Evolutionary conservation across 1,140 invertebrate genomes (phyloP).

Genomic region (Plectus sambesii): DNA sequence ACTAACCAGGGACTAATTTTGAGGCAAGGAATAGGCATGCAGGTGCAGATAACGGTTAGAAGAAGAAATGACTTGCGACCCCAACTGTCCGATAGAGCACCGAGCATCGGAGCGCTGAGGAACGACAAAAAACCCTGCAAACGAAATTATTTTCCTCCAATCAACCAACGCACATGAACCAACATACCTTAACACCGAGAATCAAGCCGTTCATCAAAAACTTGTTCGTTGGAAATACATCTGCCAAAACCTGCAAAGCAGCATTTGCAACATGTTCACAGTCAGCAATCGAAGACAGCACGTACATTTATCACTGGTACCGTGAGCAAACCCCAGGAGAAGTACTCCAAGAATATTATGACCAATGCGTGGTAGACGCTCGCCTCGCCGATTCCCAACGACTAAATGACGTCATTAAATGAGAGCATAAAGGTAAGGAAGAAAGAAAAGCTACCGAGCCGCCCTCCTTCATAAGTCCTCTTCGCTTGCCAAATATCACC

Average conservation of each 20-base stretch:
- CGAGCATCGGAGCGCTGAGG: constrained; percentile 86
- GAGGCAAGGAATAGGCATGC: constrained; percentile 95
- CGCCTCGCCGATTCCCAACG: constrained; percentile 66
- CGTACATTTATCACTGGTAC: constrained; percentile 91
- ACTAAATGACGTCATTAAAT: no score
- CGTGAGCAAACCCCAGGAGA: constrained; percentile 94
- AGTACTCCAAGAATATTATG: constrained; percentile 98
- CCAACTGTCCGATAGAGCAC: constrained; percentile 92
- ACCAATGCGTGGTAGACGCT: constrained; percentile 93
- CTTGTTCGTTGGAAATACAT: constrained; percentile 95
- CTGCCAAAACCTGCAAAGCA: constrained; percentile 65
- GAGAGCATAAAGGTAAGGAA: no score
- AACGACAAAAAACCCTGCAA: constrained; percentile 84
- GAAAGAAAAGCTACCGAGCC: no score
- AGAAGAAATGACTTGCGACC: constrained; percentile 94
- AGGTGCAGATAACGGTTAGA: constrained; percentile 97
- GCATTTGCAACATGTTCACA: constrained; percentile 14
- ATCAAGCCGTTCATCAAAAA: constrained; percentile 99
- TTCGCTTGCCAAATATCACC: no score
- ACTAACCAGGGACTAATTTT: constrained; percentile 86
- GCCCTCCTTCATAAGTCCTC: no score
- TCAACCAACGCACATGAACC: no score
- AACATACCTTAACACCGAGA: constrained; percentile 74
- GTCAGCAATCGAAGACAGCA: constrained; percentile 22
- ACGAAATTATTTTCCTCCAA: neutral